Evolutionary conservation across 2,797 vertebrate species (phyloP).

Genomic region (Bovichtus variegatus): DNA sequence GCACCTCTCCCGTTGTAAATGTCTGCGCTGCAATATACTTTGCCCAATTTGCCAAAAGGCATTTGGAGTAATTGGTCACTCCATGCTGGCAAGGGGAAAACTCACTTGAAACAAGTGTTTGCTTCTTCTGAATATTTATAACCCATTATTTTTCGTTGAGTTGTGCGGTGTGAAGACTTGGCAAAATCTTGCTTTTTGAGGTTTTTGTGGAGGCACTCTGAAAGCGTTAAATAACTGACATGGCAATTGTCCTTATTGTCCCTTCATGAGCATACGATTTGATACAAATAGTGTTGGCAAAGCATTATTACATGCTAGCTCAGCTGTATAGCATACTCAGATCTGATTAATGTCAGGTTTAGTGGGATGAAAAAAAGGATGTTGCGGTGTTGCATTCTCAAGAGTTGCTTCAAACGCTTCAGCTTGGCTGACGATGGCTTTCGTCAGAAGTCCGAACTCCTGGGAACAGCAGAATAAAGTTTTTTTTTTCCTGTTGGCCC

Average conservation of each 20-base stretch:
- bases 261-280: not conserved
- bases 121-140: constrained; percentile 59
- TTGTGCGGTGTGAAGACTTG: not conserved
- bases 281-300: not conserved
- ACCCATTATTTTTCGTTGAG: constrained; percentile 44
- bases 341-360: not conserved
- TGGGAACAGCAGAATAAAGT: not conserved
- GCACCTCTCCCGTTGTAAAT: not conserved
- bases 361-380: constrained; percentile 15
- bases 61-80: constrained; percentile 45
- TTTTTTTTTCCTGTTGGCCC: not conserved
- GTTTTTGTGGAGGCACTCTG: not conserved
- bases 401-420: constrained; percentile 5
- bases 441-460: constrained; percentile 1
- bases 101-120: constrained; percentile 15
- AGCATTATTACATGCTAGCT: not conserved
- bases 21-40: constrained; percentile 25
- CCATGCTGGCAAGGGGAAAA: not conserved
- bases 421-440: constrained; percentile 1
- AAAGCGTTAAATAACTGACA: not conserved
- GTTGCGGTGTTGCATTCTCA: not conserved
- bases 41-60: constrained; percentile 12
- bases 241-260: not conserved
- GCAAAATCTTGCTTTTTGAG: not conserved
- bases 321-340: not conserved